Base-by-base conservation (phyloP, 2,797 vertebrate genomes). In the Eospalax fontanierii region DNA sequence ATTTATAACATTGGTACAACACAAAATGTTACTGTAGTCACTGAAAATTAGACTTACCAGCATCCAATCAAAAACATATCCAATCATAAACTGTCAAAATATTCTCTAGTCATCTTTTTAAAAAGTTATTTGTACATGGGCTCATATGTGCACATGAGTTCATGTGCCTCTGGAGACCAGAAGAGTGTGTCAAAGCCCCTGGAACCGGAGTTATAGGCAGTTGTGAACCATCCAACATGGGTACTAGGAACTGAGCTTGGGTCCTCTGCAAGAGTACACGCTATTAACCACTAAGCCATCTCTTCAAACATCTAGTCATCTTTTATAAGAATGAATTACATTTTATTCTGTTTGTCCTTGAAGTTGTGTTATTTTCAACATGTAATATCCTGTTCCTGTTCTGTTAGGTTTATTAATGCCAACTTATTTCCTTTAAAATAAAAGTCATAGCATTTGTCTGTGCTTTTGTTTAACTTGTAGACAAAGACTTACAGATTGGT, bases 291-390 rank as follows among this genome's bases (percentile, higher is more conserved):
- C 38, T 66, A 61, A 65, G 61, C 28, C 26, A 33, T 50, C 43
- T 50, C 38, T 66, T 40, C 7, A 46, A 6, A 28, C 28, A 4
- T 28, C 71, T 38, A 43, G 71, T 6, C 38, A 76, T 83, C 38
- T 65, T 65, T 43, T 40, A 21, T 68, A 87, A 54, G n/a, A 93
- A 50, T 16, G 46, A 33, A 40, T 61, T 35, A 33, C 33, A 61
- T 95, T 91, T 80, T 80, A 66, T 14, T 90, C 73, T 68, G 5
- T 82, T 82, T 87, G 15, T 54, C n/a, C 85, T 90, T 93, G 38
- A 10, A 93, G 12, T 22, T 65, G 40, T 35, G 75, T 86, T 66
- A 65, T 91, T 95, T 82, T 75, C 66, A 86, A 93, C 91, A 74
- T 87, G 81, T 1, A 78, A 87, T 38, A 6, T 40, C 16, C 38